Conservation (phyloP, 2,113 vertebrate genomes). For the Apaloderma vittatum region DNA sequence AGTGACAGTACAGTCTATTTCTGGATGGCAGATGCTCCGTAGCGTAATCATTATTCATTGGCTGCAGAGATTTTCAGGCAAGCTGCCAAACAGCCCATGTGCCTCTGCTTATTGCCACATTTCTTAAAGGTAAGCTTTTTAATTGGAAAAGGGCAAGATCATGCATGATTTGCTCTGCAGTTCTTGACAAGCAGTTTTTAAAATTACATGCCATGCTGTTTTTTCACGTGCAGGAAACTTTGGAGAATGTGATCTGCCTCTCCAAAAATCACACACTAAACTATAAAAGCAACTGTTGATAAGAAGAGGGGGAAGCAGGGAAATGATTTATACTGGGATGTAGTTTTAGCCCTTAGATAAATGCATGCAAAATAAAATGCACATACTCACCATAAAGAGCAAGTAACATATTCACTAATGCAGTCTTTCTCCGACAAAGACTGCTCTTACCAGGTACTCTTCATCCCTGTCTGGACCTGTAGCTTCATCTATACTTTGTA, state of each 20-base stretch:
- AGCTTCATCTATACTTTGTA: neutral
- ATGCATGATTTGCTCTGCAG: conserved; percentile 63
- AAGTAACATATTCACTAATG: neutral
- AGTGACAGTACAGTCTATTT: conserved; percentile 61
- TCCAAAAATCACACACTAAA: neutral
- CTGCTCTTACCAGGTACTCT: neutral
- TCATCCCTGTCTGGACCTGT: neutral
- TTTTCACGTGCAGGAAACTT: conserved; percentile 40
- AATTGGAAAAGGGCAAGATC: conserved; percentile 71
- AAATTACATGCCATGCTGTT: conserved; percentile 47
- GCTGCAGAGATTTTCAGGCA: conserved; percentile 71
- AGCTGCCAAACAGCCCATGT: conserved; percentile 74
- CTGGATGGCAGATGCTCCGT: conserved; percentile 75
- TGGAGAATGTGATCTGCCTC: conserved; percentile 21
- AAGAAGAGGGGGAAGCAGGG: neutral
- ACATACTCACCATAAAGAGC: neutral
- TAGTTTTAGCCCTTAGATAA: neutral
- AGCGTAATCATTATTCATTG: conserved; percentile 56
- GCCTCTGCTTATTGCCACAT: conserved; percentile 76
- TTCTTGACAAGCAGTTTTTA: conserved; percentile 71
- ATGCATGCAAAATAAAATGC: neutral
- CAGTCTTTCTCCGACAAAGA: neutral
- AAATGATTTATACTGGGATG: neutral
- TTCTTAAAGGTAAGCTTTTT: conserved; percentile 72
- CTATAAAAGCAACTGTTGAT: neutral